Evolutionary conservation across 1,140 invertebrate species (phyloP).

Genomic region (Solenopsis invicta): DNA sequence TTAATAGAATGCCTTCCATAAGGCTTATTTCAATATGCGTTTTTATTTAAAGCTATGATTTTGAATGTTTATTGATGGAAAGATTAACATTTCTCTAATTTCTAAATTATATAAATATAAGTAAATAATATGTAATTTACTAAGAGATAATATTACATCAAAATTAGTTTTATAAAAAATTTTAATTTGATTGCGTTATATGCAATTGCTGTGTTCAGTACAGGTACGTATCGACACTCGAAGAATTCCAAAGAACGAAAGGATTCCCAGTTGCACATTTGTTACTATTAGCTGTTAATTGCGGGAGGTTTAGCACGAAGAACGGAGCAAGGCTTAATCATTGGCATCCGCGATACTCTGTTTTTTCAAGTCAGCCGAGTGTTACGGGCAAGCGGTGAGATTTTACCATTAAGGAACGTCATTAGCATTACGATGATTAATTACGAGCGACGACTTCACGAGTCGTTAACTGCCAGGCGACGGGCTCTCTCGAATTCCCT

Average conservation of each 20-base stretch:
- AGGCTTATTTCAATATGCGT: not conserved
- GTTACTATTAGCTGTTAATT: constrained; percentile 45
- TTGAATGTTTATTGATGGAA: not conserved
- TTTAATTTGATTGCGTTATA: not conserved
- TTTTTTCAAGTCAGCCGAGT: constrained; percentile 48
- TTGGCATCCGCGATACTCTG: constrained; percentile 21
- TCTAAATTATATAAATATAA: not conserved
- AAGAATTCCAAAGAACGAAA: too few relatives aligned
- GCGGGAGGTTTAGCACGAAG: constrained; percentile 31
- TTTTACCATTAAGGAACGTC: constrained; percentile 51
- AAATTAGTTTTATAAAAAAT: not conserved
- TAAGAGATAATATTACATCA: not conserved
- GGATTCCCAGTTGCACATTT: not conserved
- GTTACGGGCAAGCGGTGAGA: constrained; percentile 27
- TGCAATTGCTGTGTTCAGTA: not conserved
- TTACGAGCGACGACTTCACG: constrained; percentile 57
- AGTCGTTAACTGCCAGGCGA: constrained; percentile 39
- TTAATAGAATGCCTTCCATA: constrained; percentile 7
- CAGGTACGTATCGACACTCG: not conserved
- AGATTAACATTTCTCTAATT: not conserved
- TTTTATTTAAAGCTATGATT: not conserved
- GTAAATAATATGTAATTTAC: not conserved
- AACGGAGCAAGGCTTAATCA: constrained; percentile 17
- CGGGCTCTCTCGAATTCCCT: constrained; percentile 40
- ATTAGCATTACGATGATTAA: constrained; percentile 71